Base-by-base conservation (phyloP, 2,888 invertebrate species). In the Fragum whitleyi region DNA sequence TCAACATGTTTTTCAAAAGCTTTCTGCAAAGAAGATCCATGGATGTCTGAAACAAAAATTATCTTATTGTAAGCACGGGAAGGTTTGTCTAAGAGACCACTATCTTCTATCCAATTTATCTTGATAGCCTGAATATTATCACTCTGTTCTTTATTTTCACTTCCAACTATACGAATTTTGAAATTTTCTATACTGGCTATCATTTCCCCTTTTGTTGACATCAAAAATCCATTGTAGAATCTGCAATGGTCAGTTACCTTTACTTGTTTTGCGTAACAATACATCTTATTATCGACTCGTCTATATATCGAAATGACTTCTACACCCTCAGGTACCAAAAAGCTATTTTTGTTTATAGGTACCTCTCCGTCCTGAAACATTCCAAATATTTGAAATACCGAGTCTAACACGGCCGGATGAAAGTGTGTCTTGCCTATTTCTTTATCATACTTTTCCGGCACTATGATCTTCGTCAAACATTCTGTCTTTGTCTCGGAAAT, bases 401-500 rank as follows among this genome's bases (percentile, higher is more conserved):
- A 83, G 76, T 88, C 89, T 29, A 88, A 70, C 11, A 89, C 75
- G 14, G 86, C 83, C 6, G 89, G 89, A 75, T 89, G 89, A 11
- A 89, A 57, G 36, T 81, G 74, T 29, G 86, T 87, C 26, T 75
- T 67, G 3, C 74, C 51, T 21, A 83, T 51, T 61, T 89, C 84
- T 21, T 71, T 62, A 32, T 78, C 71, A 26, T 86, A 71, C n/a
- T 61, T 69, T 9, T 81, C 79, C 28, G 85, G 85, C 2, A 88
- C 67, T 14, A 55, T 36, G 21, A 89, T 76, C 67, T 81, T 81
- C 19, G 83, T 78, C 7, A 89, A 65, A 57, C 86, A 87, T 61
- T 61, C 28, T 32, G 29, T 61, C 70, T 87, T 88, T 6, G 74
- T 76, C 2, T 61, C 59, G 14, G 83, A 78, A 29, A 69, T 74